phyloP scores from a whole-genome alignment of 2,888 invertebrate genomes.

The Nemurella pictetii region DNA sequence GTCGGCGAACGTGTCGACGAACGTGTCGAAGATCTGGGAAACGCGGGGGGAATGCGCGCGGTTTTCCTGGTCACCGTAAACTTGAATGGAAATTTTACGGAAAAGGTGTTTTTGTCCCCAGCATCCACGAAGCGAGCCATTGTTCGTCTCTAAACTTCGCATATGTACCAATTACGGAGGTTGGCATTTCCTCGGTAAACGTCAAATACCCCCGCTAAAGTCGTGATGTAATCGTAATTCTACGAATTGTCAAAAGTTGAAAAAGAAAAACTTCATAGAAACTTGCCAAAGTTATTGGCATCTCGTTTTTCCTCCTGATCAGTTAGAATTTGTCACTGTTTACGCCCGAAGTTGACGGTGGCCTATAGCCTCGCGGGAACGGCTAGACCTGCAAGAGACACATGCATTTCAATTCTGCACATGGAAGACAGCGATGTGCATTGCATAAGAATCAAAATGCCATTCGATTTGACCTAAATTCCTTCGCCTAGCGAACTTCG shows the following conservation, averaged over 20 bases:
- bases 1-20: background rate
- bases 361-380: background rate
- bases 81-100: background rate
- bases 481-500: background rate
- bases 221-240: background rate
- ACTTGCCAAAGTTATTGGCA: background rate
- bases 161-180: background rate
- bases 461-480: background rate
- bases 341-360: background rate
- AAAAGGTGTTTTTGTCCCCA: background rate
- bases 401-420: background rate
- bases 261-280: too few relatives aligned
- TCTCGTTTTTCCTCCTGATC: background rate
- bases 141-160: too few relatives aligned
- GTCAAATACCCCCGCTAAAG: too few relatives aligned
- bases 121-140: background rate
- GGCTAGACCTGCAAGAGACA: background rate
- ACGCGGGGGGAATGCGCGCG: background rate
- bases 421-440: background rate
- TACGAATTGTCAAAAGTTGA: too few relatives aligned
- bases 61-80: background rate
- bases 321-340: background rate
- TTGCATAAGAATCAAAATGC: background rate
- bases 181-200: too few relatives aligned
- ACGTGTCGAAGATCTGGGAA: too few relatives aligned